Base-by-base conservation (phyloP, 2,797 vertebrate genomes). In the Mormyrops boulengeri region DNA sequence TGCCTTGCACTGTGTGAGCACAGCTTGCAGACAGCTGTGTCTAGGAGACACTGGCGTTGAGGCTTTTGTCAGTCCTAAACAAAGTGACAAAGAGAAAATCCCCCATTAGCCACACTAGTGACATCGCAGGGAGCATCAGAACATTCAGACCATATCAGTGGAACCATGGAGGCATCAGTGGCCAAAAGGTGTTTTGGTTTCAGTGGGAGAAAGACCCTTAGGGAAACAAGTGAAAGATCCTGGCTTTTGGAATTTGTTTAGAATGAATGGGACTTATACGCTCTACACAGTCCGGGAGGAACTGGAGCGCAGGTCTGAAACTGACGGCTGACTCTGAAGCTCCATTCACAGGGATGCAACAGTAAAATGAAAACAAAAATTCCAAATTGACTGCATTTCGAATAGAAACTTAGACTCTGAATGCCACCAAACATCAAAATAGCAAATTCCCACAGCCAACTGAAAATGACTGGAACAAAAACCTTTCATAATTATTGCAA, bases 21-120 rank as follows among this genome's bases (percentile, higher is more conserved):
- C 57, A 85, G 52, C 26, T 87, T 41, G 53, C 52, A 55, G 12
- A 14, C 52, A 57, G 52, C 30, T 0, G 8, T 73, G 47, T 84
- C 69, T 89, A 90, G 38, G 90, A 86, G 49, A 19, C 49, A 60
- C 88, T 73, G 22, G 26, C 11, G 62, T 87, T 89, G 47, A 89
- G 30, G 19, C n/a, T 53, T 55, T 89, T 87, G 52, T 90, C 90
- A 14, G 77, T 85, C 26, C 90, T 90, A 62, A n/a, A 87, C 85
- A 87, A 57, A 14, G 44, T 26, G 44, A 87, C 50, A 87, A 41
- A 60, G 30, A 22, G 14, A 60, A 52, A 52, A 87, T 8, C 19
- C 82, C 26, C 2, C n/a, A 47, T 90, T 73, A 90, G 77, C 8
- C 5, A 4, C 30, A 34, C 7, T 3, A 44, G 50, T 26, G 38